Evolutionary conservation across 1,140 invertebrate species (phyloP), one percentile per base, ranked within the genome.

Genomic region (Neodiprion lecontei): DNA sequence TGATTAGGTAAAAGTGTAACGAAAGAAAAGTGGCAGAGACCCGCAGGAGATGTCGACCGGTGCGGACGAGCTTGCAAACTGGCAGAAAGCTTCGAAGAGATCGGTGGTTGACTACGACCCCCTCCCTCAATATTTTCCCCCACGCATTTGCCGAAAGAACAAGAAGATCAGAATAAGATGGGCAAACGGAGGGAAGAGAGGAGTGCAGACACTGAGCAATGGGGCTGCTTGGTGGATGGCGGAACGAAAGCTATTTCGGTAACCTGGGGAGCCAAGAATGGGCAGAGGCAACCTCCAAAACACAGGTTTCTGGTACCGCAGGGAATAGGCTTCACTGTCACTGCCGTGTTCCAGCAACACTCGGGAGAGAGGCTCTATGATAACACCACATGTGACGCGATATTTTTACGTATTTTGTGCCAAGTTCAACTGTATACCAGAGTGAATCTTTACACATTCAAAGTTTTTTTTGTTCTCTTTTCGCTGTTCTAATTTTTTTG

Each of bases 231-330:
- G 73, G 75, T 75, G 70, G 74, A 79, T 79, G 75, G 77, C 77
- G 80, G 82, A 80, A 84, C 79, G 77, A 74, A 80, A 81, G 86
- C 81, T 89, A 89, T 89, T 89, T 89, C 81, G 82, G 88, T 86
- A 88, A 86, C 85, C 78, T 81, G 81, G 84, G 84, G 85, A 81
- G 82, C 88, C 88, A 89, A 88, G 88, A 89, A 88, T 89, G 88
- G 88, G 84, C 87, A 89, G 86, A 81, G 82, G 82, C 77, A 78
- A 74, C 72, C 76, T 76, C 53, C 53, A 61, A 61, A 12, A 61
- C 53, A 61, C 53, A 61, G 53, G 11, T 14, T 61, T 12, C 53
- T 61, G 53, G 11, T 40, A 40, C 28, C 28, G n/a, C 53, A 61
- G n/a, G 11, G 53, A 61, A 61, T 17, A 61, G 53, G n/a, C 53